Conservation (phyloP, 2,113 vertebrate species). For the Dascyllus trimaculatus region DNA sequence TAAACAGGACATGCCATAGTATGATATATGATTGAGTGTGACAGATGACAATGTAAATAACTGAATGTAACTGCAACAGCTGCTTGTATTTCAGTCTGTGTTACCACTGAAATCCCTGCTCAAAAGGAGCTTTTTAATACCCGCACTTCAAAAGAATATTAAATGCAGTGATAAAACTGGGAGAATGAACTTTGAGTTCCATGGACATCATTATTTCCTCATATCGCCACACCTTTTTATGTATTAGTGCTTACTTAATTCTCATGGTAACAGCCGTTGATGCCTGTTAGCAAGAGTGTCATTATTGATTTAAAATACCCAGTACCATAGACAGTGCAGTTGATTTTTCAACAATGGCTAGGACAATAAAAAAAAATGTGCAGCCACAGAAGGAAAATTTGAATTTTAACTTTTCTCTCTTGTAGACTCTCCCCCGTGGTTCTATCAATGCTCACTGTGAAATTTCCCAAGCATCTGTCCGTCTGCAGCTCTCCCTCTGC, state of each 20-base stretch:
- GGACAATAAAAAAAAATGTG: not conserved
- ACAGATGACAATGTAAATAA: too few relatives aligned
- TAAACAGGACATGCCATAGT: too few relatives aligned
- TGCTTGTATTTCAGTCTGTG: too few relatives aligned
- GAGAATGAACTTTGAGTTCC: not conserved
- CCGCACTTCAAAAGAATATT: not conserved
- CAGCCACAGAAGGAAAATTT: not conserved
- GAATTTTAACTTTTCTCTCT: not conserved
- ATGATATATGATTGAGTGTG: too few relatives aligned
- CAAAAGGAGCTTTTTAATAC: too few relatives aligned
- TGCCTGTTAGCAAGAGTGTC: not conserved
- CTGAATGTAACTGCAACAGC: too few relatives aligned
- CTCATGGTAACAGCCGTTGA: not conserved
- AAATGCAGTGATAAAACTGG: not conserved
- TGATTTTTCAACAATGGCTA: not conserved
- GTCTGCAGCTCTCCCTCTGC: conserved; percentile 31
- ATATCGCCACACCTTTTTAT: not conserved
- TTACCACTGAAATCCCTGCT: too few relatives aligned
- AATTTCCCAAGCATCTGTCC: conserved; percentile 23
- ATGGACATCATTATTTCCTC: not conserved
- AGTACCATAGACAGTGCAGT: not conserved
- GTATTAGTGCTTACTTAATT: not conserved
- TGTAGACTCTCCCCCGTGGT: not conserved
- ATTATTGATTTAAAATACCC: too few relatives aligned
- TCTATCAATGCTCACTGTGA: conserved; percentile 38